phyloP scores from a whole-genome alignment of 2,113 vertebrate genomes.

The Myotis brandtii region DNA sequence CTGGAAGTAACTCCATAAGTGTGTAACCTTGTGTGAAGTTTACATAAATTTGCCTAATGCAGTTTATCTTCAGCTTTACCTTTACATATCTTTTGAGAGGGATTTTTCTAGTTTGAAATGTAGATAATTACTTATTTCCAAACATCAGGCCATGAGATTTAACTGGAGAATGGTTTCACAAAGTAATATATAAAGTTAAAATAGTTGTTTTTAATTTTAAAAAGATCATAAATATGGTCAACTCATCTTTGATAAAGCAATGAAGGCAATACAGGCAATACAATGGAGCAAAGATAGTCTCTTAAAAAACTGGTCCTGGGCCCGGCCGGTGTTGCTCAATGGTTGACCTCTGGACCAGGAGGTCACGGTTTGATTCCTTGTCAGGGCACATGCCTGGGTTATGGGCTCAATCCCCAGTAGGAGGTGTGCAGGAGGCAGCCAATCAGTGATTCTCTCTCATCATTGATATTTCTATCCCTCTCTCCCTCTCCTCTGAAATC shows the following conservation, averaged over 20 bases:
- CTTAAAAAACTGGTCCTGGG: background rate
- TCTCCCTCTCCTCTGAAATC: too few species aligned
- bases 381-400: too few species aligned
- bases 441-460: too few species aligned
- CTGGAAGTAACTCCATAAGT: background rate
- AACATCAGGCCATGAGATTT: background rate
- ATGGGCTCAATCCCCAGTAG: too few species aligned
- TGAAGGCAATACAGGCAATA: background rate
- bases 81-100: background rate
- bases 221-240: background rate
- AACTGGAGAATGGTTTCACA: background rate
- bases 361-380: too few species aligned
- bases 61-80: background rate
- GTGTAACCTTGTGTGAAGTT: background rate
- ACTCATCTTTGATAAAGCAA: background rate
- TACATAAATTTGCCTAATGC: background rate
- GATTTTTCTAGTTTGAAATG: background rate
- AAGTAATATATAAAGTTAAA: background rate
- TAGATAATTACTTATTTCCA: background rate
- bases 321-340: too few species aligned
- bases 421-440: too few species aligned
- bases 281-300: background rate
- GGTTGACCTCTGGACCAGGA: too few species aligned
- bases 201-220: constrained; percentile 12
- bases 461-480: too few species aligned